phyloP scores from a whole-genome alignment of 2,797 vertebrate species.

The Rhinichthys osculus region DNA sequence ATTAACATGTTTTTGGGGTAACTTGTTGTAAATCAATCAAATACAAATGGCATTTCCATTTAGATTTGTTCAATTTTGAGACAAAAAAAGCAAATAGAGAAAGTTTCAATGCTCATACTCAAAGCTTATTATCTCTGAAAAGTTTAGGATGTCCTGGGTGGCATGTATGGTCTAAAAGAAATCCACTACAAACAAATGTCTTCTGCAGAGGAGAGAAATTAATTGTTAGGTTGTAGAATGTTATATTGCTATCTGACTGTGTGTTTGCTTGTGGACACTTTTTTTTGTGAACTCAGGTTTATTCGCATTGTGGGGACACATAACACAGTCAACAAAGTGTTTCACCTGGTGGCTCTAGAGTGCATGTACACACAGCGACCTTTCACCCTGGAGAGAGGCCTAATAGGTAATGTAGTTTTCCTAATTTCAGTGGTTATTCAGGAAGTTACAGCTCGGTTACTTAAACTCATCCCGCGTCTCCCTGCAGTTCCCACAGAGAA shows the following conservation, averaged over 20 bases:
- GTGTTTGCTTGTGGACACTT: not conserved
- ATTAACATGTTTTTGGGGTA: not conserved
- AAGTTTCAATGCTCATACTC: not conserved
- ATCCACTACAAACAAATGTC: not conserved
- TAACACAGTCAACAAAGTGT: constrained; percentile 99
- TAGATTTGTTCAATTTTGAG: not conserved
- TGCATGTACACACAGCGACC: constrained; percentile 94
- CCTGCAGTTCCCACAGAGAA: constrained; percentile 89
- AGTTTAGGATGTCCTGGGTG: not conserved
- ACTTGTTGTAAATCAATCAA: not conserved
- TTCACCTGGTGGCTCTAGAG: constrained; percentile 98
- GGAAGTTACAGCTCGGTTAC: not conserved
- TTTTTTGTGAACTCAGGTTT: constrained; percentile 78
- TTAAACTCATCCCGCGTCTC: not conserved
- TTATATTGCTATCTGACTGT: constrained; percentile 19
- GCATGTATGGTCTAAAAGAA: not conserved
- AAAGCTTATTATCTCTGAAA: not conserved
- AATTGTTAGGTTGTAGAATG: not conserved
- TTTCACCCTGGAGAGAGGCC: constrained; percentile 90
- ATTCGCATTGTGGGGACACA: constrained; percentile 97
- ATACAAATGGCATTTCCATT: not conserved
- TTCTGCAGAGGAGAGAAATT: not conserved
- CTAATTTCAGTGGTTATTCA: not conserved
- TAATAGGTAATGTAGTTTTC: constrained; percentile 84
- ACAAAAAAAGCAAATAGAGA: not conserved